Base-by-base conservation (phyloP, 2,113 vertebrate genomes). In the Ophiodon elongatus region DNA sequence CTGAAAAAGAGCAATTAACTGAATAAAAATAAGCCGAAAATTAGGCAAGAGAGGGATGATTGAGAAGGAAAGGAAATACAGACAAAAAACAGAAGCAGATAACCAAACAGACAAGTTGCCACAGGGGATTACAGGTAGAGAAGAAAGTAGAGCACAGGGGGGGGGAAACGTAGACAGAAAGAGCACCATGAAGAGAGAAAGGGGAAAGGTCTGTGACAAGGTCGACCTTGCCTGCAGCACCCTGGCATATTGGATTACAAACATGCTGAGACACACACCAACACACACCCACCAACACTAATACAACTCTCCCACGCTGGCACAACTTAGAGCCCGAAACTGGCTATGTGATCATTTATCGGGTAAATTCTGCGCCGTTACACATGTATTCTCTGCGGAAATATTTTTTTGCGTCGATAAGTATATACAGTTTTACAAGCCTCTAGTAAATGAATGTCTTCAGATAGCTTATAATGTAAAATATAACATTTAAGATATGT, bases 1-100 rank as follows among this genome's bases (percentile, higher is more conserved):
- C 98, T 99, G 87, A 84, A 85, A 89, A 65, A 66, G 8, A 82
- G 25, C 21, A 82, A 63, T 75, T 23, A 73, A 50, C 10, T 3
- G 35, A 59, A 52, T 54, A 9, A 39, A 69, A 23, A 76, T 31
- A 17, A 65, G n/a, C 4, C 0, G 2, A 71, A 47, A 56, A 67
- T 6, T 23, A 71, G 33, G 25, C 4, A 19, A n/a, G 14, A 23
- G 37, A 63, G 8, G 31, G 14, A 43, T 17, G 47, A 52, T 1
- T 21, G 15, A 21, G 21, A 17, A 13, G 29, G 29, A 37, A 33
- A 60, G 50, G 41, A 43, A 52, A 37, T 19, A 25, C 6, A 67
- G 35, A 52, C 2, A 43, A 11, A 37, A n/a, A 43, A 66, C 39
- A 77, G 50, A 65, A 31, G 27, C 45, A 23, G 45, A 35, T 0